A percentile compares a stretch with the other conserved stretches of the same genome.
phyloP scores from a whole-genome alignment of 2,888 invertebrate genomes.

The Pristionchus exspectatus region DNA sequence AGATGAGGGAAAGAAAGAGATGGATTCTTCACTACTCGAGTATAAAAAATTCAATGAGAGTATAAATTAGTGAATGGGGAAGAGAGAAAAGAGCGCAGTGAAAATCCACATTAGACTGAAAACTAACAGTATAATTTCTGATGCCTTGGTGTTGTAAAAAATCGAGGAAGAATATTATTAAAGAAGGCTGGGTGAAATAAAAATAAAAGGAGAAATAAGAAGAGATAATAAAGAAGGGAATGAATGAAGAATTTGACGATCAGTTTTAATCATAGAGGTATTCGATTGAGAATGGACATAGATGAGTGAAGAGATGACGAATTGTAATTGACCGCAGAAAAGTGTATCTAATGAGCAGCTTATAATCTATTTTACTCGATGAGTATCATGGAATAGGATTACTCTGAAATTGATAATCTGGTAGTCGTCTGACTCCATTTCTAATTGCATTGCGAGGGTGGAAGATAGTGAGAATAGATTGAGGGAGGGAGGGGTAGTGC shows the following conservation, averaged over 20 bases:
- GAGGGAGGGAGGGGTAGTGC: background rate
- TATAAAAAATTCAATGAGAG: background rate
- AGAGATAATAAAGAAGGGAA: background rate
- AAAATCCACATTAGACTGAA: background rate
- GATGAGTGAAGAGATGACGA: constrained; percentile 8
- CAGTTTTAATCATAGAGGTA: background rate
- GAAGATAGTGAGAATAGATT: background rate
- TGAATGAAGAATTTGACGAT: background rate
- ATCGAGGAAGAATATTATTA: background rate
- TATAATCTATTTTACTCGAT: background rate
- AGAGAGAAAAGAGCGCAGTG: background rate
- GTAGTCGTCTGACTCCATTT: background rate
- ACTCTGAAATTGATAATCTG: background rate
- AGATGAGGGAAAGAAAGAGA: background rate
- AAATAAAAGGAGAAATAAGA: background rate
- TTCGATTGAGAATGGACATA: background rate
- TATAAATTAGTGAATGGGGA: background rate
- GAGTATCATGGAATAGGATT: background rate
- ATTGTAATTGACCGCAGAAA: background rate
- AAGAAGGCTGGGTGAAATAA: background rate
- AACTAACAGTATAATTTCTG: background rate
- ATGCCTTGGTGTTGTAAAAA: background rate
- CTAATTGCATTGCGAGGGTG: background rate
- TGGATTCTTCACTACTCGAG: background rate
- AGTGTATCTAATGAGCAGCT: background rate